A percentile compares a stretch with the other conserved stretches of the same genome.
Evolutionary conservation across 2,113 vertebrate genomes (phyloP).

Genomic region (Sigmodon hispidus): DNA sequence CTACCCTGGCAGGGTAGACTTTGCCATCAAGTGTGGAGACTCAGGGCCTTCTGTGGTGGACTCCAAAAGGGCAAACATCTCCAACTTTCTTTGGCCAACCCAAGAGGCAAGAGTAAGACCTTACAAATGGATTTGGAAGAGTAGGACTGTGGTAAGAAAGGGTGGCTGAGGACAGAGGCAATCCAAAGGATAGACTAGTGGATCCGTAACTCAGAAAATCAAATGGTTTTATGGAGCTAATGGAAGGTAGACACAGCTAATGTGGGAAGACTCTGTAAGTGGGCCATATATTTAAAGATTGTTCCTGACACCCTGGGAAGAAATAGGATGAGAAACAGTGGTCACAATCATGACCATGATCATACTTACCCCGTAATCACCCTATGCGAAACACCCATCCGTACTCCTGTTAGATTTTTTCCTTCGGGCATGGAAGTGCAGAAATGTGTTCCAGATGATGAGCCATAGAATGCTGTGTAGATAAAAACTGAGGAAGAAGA

Average conservation of each 20-base stretch:
- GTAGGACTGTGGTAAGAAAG: background rate
- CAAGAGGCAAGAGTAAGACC: background rate
- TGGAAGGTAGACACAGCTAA: background rate
- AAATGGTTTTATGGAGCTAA: background rate
- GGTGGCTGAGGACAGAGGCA: background rate
- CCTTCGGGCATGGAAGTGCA: accelerated
- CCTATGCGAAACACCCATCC: accelerated
- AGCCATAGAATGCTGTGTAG: background rate
- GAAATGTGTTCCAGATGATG: background rate
- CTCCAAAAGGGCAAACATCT: too few relatives aligned
- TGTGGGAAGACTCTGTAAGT: background rate
- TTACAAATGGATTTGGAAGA: background rate
- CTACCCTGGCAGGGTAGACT: background rate
- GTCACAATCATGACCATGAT: accelerated
- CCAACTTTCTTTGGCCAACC: background rate
- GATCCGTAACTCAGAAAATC: background rate
- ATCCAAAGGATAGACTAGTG: background rate
- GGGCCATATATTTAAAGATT: too few relatives aligned
- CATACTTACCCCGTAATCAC: conserved; percentile 32
- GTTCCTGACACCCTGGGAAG: accelerated
- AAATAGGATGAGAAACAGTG: background rate
- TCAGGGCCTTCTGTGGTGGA: background rate
- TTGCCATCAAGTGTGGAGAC: background rate
- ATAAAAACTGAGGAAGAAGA: background rate
- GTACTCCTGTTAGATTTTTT: background rate